These are phyloP conservation scores for Semnornis frantzii DNA, from an alignment of 2,113 vertebrate genomes.

Conservation along the genomic window DNA sequence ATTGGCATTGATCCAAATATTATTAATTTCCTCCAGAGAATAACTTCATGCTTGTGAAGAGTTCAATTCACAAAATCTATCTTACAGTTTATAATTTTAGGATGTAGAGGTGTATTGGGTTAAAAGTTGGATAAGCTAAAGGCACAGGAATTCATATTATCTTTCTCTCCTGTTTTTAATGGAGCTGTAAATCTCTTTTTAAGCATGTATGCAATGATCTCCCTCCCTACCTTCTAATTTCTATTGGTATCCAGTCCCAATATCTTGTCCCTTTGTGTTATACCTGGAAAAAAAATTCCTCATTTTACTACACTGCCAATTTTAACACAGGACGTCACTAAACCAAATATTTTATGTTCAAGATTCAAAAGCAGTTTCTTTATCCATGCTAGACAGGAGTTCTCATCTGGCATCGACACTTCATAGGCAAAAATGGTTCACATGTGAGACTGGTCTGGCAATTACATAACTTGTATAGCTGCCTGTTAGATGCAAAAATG, in stretches of 20 bases:
- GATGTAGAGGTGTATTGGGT: neutral
- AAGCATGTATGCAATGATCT: neutral
- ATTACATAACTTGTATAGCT: neutral
- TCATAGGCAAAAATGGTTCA: neutral
- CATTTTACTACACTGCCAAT: neutral
- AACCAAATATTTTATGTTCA: neutral
- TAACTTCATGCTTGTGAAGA: neutral
- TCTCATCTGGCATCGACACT: no score
- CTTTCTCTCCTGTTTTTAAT: neutral
- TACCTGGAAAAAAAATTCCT: neutral
- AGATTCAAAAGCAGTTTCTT: neutral
- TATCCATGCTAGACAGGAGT: neutral
- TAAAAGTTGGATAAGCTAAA: neutral
- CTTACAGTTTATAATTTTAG: neutral
- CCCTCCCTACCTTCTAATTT: neutral
- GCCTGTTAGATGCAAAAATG: neutral
- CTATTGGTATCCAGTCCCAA: neutral
- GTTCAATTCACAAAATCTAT: neutral
- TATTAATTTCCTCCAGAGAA: neutral
- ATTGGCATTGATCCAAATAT: neutral
- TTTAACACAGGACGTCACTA: neutral
- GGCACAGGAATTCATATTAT: neutral
- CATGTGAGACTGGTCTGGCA: neutral
- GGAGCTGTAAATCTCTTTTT: neutral
- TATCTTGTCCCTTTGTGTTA: neutral